Evolutionary conservation across 2,797 vertebrate genomes (phyloP).

Genomic region (Cryptoprocta ferox): DNA sequence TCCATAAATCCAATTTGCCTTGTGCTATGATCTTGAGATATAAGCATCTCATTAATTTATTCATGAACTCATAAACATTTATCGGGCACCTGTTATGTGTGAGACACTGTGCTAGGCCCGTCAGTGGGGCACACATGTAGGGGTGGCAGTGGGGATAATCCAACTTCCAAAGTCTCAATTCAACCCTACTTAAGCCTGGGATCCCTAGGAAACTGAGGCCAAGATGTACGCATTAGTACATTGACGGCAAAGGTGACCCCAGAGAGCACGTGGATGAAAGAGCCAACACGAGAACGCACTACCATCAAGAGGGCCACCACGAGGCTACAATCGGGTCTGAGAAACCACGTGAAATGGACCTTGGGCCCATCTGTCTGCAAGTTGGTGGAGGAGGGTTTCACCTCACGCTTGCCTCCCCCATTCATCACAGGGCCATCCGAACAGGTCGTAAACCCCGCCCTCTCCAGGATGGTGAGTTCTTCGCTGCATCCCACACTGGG

Average conservation of each 20-base stretch:
- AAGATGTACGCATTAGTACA: background rate
- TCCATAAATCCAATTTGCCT: background rate
- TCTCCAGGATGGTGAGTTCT: background rate
- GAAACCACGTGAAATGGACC: background rate
- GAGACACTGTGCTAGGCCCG: background rate
- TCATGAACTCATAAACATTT: background rate
- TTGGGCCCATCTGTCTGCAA: background rate
- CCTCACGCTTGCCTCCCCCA: fast-evolving
- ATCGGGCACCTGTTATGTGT: too few species aligned
- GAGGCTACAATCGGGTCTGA: background rate
- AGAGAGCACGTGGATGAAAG: background rate
- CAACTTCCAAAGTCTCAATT: background rate
- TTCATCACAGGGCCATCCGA: background rate
- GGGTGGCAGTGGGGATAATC: background rate
- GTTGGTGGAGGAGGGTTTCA: background rate
- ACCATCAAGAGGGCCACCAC: fast-evolving
- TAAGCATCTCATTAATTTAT: background rate
- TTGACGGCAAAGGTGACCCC: background rate
- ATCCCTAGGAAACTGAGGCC: background rate
- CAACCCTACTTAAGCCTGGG: background rate
- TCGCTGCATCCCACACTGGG: fast-evolving
- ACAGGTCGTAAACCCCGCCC: background rate
- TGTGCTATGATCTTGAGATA: background rate
- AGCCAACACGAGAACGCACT: fast-evolving
- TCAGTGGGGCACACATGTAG: too few species aligned